Conservation (phyloP, 1,140 invertebrate species). For the Phortica variegata region DNA sequence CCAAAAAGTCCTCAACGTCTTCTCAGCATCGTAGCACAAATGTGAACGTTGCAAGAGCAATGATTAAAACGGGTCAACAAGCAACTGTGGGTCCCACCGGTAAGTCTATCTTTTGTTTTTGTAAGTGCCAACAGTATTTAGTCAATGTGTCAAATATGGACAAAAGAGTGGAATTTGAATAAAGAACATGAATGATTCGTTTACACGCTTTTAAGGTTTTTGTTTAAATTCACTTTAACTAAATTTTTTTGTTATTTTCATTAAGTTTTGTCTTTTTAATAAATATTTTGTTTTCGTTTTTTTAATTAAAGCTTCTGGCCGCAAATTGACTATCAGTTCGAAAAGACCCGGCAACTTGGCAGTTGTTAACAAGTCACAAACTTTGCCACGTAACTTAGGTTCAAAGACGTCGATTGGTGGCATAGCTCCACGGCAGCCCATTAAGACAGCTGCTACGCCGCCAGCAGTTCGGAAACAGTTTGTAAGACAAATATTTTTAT, state of each 20-base stretch:
- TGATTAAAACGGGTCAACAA: no score
- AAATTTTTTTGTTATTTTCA: conserved; percentile 9
- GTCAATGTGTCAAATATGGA: no score
- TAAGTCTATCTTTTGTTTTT: no score
- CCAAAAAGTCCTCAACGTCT: no score
- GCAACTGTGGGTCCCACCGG: no score
- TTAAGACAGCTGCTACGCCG: conserved; percentile 75
- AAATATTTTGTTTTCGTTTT: neutral
- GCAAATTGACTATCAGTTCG: conserved; percentile 67
- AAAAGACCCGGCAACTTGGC: conserved; percentile 65
- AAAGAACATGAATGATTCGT: no score
- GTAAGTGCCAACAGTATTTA: no score
- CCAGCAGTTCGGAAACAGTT: conserved; percentile 78
- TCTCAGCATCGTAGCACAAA: no score
- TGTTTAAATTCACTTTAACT: conserved; percentile 20
- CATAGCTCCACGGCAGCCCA: conserved; percentile 59
- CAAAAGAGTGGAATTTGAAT: no score
- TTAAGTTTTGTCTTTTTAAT: neutral
- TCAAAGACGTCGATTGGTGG: conserved; percentile 63
- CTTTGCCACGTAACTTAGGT: conserved; percentile 78
- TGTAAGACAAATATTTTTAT: conserved; percentile 60
- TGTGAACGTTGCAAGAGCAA: no score
- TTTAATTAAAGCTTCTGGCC: conserved; percentile 65
- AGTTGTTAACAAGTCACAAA: conserved; percentile 76
- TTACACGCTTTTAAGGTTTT: no score